phyloP scores from a whole-genome alignment of 2,797 vertebrate genomes.

The Australoheros facetus region DNA sequence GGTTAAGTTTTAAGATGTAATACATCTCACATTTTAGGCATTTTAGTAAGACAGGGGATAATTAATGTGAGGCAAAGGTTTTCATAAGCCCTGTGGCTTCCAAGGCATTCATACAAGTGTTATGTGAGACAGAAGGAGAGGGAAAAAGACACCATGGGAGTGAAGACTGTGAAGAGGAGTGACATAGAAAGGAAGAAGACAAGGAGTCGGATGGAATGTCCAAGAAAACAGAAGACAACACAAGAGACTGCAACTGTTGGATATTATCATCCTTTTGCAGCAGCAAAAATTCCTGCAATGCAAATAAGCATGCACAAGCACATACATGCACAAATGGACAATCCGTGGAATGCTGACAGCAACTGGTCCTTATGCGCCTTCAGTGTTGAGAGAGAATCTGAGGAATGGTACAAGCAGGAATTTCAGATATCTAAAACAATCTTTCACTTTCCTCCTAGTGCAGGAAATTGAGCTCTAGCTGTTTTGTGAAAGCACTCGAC shows the following conservation, averaged over 20 bases:
- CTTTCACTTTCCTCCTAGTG: slow-evolving; percentile 73
- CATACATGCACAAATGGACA: slow-evolving; percentile 43
- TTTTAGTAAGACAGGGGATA: slow-evolving; percentile 52
- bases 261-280: slow-evolving; percentile 61
- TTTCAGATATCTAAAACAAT: slow-evolving; percentile 73
- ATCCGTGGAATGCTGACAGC: slow-evolving; percentile 66
- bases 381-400: slow-evolving; percentile 68
- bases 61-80: slow-evolving; percentile 68
- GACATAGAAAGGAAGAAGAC: slow-evolving; percentile 53
- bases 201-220: slow-evolving; percentile 48
- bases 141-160: slow-evolving; percentile 68
- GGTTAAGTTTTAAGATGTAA: slow-evolving; percentile 63
- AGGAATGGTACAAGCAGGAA: slow-evolving; percentile 71
- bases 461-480: slow-evolving; percentile 60
- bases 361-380: slow-evolving; percentile 70
- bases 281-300: slow-evolving; percentile 58
- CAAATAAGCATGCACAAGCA: slow-evolving; percentile 16
- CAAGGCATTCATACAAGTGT: slow-evolving; percentile 65
- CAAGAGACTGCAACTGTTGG: slow-evolving; percentile 73
- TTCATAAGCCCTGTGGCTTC: slow-evolving; percentile 67
- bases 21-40: slow-evolving; percentile 60
- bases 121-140: slow-evolving; percentile 63
- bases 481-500: slow-evolving; percentile 52
- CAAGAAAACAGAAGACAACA: slow-evolving; percentile 62
- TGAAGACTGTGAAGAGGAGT: slow-evolving; percentile 57